phyloP scores from a whole-genome alignment of 2,888 invertebrate genomes.

The Trilocha varians region DNA sequence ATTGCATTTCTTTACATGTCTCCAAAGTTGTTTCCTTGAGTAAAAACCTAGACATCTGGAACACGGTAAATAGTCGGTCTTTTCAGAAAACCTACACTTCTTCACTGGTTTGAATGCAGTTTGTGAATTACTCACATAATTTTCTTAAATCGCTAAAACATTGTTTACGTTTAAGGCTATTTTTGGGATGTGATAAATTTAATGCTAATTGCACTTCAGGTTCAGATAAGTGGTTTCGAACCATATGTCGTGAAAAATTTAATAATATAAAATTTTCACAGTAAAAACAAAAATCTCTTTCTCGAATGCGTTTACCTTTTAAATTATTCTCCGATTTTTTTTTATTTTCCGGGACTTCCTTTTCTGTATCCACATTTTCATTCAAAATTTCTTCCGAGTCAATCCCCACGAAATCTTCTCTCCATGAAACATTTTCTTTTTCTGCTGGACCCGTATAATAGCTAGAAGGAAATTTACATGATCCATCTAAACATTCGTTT shows the following conservation, averaged over 20 bases:
- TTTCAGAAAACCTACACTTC: not conserved
- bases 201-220: not conserved
- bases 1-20: conserved; percentile 7
- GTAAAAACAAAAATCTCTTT: conserved; percentile 1
- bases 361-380: too few species aligned
- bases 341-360: too few species aligned
- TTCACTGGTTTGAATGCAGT: conserved; percentile 1
- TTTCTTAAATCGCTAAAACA: not conserved
- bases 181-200: not conserved
- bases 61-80: conserved; percentile 1
- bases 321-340: too few species aligned
- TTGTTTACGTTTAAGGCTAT: not conserved
- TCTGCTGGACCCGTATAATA: too few species aligned
- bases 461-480: too few species aligned
- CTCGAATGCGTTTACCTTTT: not conserved
- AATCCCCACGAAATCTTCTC: too few species aligned
- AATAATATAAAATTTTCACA: not conserved
- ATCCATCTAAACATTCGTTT: conserved; percentile 2
- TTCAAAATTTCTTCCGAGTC: too few species aligned
- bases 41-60: conserved; percentile 1
- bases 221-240: not conserved
- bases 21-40: conserved; percentile 9
- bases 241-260: not conserved
- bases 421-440: too few species aligned
- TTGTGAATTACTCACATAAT: conserved; percentile 1